Evolutionary conservation across 2,797 vertebrate genomes (phyloP).

Genomic region (Muscicapa comitata): DNA sequence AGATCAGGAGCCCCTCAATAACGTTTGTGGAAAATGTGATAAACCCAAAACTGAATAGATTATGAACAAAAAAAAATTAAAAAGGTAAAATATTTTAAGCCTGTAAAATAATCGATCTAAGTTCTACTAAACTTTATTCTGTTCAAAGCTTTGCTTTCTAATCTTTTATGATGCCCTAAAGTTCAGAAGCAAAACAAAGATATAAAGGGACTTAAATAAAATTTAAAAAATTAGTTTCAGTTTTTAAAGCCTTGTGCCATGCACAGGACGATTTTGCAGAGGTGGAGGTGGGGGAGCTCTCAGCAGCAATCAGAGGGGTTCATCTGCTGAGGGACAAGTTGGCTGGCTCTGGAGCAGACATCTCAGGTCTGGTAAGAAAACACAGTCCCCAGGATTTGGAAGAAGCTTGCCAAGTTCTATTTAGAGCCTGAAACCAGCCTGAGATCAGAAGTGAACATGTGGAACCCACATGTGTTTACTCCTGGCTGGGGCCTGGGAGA

Average conservation of each 20-base stretch:
- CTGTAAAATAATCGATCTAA: background rate
- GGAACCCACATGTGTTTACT: slow-evolving; percentile 9
- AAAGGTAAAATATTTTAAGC: background rate
- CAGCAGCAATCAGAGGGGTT: background rate
- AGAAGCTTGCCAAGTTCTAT: background rate
- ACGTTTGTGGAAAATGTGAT: background rate
- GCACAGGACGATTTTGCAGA: background rate
- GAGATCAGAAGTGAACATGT: background rate
- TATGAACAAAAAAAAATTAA: background rate
- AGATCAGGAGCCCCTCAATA: background rate
- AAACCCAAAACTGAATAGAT: background rate
- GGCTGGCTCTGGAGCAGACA: background rate
- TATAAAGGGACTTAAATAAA: background rate
- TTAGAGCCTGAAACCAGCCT: background rate
- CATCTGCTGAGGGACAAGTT: background rate
- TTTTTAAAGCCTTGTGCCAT: background rate
- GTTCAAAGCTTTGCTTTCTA: background rate
- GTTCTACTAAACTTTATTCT: background rate
- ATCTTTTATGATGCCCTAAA: background rate
- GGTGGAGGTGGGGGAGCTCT: background rate
- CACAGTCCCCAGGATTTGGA: background rate
- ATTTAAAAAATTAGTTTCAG: background rate
- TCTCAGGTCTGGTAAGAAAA: background rate
- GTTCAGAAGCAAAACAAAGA: background rate
- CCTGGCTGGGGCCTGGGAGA: background rate